Conservation (phyloP, 2,797 vertebrate genomes). For the Anas bahamensis region DNA sequence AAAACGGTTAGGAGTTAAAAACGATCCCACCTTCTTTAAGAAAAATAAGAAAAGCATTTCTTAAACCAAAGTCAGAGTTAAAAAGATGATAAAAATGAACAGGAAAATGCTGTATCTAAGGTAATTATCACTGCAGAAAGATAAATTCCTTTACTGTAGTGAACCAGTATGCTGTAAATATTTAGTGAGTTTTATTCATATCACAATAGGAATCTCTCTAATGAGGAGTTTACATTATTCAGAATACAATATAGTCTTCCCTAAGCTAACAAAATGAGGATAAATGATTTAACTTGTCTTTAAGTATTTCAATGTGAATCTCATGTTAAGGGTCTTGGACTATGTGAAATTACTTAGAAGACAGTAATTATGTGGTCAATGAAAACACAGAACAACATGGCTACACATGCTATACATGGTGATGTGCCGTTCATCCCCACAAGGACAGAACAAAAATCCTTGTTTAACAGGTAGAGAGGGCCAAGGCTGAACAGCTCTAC, state of each 20-base stretch:
- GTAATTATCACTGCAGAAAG: background rate
- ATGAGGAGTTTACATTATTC: background rate
- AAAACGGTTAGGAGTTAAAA: background rate
- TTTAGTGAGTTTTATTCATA: background rate
- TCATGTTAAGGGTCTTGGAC: background rate
- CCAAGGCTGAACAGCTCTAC: background rate
- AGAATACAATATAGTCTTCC: background rate
- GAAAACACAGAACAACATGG: background rate
- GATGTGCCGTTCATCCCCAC: background rate
- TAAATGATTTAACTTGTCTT: background rate
- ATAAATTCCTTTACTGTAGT: background rate
- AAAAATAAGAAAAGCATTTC: background rate
- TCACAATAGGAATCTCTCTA: background rate
- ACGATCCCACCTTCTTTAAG: background rate
- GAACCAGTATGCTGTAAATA: background rate
- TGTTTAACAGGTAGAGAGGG: background rate
- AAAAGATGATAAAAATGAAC: background rate
- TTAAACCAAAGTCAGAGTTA: background rate
- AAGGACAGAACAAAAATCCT: background rate
- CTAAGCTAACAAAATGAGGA: background rate
- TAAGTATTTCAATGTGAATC: background rate
- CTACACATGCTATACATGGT: too few species aligned
- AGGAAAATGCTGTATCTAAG: background rate
- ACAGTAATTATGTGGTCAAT: background rate
- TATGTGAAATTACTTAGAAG: background rate